Evolutionary conservation across 2,888 invertebrate genomes (phyloP), one percentile per base, ranked within the genome.

Genomic region (Itoplectis maculator): DNA sequence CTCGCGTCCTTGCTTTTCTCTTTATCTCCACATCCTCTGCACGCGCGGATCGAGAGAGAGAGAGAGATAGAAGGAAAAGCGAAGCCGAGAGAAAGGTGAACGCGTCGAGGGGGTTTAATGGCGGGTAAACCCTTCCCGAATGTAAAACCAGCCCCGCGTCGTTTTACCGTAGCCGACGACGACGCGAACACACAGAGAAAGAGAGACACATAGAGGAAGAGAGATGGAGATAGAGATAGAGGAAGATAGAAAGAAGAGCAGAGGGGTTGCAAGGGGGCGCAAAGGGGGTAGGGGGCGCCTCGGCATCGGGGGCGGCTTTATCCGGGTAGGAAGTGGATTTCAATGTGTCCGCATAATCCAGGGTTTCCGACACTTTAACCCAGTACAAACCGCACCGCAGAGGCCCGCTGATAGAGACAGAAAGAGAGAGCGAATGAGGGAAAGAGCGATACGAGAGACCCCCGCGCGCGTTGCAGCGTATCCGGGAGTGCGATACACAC

Each of bases 21-120:
- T 65, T 51, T 69, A 47, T 79, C 42, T 51, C 29, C 11, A 15
- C 40, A 18, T 45, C 40, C 37, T n/a, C 23, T 15, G 4, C 9
- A 68, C 13, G 5, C 29, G 29, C 29, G 29, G 29, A 29, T 2
- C 29, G 29, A 29, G 29, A 29, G 29, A 29, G 29, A 29, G 29
- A 29, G 29, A 45, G 42, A 23, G 63, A 61, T 54, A 49, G 76
- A 72, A 5, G 29, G 65, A n/a, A n/a, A n/a, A n/a, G n/a, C n/a
- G n/a, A n/a, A n/a, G n/a, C n/a, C n/a, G n/a, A n/a, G n/a, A 56
- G 37, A 18, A 69, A 70, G 70, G 70, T 74, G 77, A 81, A 73
- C 45, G 72, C 59, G 66, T 77, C 76, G 81, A 77, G 73, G 77
- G 74, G 76, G 37, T 69, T 77, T 79, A 82, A 79, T 76, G 79